Percentiles rank a stretch among this genome's conserved stretches.
These are phyloP conservation scores for Dastarcus helophoroides DNA, from an alignment of 2,888 invertebrate species.

Conservation along the genomic window DNA sequence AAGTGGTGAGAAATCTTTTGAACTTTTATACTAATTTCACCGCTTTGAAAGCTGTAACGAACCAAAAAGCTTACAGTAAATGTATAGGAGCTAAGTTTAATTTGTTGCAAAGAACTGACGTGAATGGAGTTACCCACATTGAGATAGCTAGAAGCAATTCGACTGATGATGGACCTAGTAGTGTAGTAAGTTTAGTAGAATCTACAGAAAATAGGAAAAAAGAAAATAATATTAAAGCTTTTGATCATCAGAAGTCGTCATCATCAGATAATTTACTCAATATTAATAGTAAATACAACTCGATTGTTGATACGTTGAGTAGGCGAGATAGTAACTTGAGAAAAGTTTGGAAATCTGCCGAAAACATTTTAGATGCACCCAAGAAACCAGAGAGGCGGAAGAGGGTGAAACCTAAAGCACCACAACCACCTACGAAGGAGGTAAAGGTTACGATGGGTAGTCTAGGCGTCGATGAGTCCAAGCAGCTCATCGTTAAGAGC, in stretches of 20 bases:
- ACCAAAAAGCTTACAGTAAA: constrained; percentile 29
- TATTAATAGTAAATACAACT: no score
- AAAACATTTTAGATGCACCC: constrained; percentile 29
- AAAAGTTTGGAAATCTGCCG: constrained; percentile 36
- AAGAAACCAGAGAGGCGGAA: constrained; percentile 31
- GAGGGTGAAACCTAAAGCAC: constrained; percentile 28
- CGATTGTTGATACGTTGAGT: neutral
- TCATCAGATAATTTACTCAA: no score
- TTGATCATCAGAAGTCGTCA: no score
- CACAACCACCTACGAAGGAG: constrained; percentile 31
- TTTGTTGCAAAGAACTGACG: constrained; percentile 38
- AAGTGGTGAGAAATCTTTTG: constrained; percentile 25
- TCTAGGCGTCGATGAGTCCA: constrained; percentile 23
- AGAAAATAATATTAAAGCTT: no score
- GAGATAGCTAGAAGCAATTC: constrained; percentile 33
- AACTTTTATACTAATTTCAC: constrained; percentile 34
- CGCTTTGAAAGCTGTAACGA: constrained; percentile 34
- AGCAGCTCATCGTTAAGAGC: constrained; percentile 22
- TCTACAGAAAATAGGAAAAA: no score
- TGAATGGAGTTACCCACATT: constrained; percentile 41
- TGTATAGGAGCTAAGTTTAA: constrained; percentile 29
- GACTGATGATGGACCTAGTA: constrained; percentile 20
- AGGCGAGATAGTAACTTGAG: constrained; percentile 17
- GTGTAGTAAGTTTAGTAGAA: constrained; percentile 36
- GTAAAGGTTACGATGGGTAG: constrained; percentile 34